These are phyloP conservation scores for Eurystomus gularis DNA, from an alignment of 2,113 vertebrate genomes.

Conservation along the genomic window DNA sequence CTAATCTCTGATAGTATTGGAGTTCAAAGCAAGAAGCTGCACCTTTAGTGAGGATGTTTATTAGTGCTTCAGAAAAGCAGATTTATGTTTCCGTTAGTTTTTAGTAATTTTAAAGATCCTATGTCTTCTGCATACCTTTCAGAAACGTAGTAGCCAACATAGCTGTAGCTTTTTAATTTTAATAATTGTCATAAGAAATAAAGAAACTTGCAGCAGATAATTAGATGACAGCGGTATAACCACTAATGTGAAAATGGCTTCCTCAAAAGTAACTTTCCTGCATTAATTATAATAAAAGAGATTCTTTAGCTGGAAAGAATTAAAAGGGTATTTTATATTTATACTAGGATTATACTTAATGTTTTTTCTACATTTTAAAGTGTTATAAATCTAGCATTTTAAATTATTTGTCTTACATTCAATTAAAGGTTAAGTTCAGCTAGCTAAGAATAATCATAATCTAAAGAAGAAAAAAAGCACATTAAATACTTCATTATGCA, in stretches of 20 bases:
- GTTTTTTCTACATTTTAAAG: neutral
- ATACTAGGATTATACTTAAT: neutral
- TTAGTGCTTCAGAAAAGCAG: neutral
- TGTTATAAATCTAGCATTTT: constrained; percentile 8
- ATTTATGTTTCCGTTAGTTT: neutral
- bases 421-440: constrained; percentile 42
- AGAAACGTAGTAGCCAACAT: neutral
- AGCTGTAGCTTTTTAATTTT: neutral
- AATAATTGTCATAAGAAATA: neutral
- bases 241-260: constrained; percentile 6
- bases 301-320: constrained; percentile 13
- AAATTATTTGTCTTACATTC: neutral
- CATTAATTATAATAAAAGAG: constrained; percentile 43
- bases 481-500: neutral
- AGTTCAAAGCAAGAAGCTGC: neutral
- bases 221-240: neutral
- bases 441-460: neutral
- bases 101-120: neutral
- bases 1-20: neutral
- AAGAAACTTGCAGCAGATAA: neutral
- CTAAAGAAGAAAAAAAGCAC: neutral
- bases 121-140: neutral
- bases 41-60: neutral
- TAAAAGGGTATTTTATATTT: constrained; percentile 38
- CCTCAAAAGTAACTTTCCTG: constrained; percentile 28